phyloP scores from a whole-genome alignment of 2,113 vertebrate species.

The Chloropsis cyanopogon region DNA sequence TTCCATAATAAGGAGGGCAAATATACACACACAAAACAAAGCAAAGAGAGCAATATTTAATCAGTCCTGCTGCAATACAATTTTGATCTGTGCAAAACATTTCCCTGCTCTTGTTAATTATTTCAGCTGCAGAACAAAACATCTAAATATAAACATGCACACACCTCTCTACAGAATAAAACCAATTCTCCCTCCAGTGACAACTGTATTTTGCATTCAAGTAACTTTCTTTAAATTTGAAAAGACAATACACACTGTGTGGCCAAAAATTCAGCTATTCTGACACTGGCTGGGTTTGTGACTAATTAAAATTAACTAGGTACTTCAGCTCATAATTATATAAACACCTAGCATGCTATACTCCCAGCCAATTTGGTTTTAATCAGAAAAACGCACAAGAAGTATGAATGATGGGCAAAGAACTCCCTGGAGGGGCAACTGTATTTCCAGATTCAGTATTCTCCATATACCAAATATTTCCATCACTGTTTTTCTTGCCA shows the following conservation, averaged over 20 bases:
- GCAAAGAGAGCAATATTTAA: background rate
- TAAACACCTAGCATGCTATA: conserved; percentile 42
- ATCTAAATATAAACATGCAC: background rate
- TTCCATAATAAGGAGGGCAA: background rate
- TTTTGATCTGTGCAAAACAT: background rate
- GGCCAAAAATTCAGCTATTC: conserved; percentile 24
- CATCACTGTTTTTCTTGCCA: conserved; percentile 60
- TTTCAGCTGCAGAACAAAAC: conserved; percentile 6
- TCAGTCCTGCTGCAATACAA: background rate
- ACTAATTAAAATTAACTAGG: conserved; percentile 73
- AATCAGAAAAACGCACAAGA: conserved; percentile 51
- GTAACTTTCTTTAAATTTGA: conserved; percentile 18
- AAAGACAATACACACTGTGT: background rate
- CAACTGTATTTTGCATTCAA: background rate
- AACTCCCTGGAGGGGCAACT: conserved; percentile 27
- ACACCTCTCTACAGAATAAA: background rate
- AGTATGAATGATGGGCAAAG: conserved; percentile 53
- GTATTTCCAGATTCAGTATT: conserved; percentile 56
- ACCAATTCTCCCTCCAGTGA: background rate
- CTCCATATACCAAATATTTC: conserved; percentile 47
- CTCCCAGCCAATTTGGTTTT: conserved; percentile 58
- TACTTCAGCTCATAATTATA: conserved; percentile 60
- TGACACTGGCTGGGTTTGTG: conserved; percentile 44
- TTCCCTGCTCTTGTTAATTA: background rate
- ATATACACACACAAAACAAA: background rate